A percentile compares a stretch with the other conserved stretches of the same genome.
Conservation (phyloP, 1,140 invertebrate genomes). For the Mercenaria mercenaria region DNA sequence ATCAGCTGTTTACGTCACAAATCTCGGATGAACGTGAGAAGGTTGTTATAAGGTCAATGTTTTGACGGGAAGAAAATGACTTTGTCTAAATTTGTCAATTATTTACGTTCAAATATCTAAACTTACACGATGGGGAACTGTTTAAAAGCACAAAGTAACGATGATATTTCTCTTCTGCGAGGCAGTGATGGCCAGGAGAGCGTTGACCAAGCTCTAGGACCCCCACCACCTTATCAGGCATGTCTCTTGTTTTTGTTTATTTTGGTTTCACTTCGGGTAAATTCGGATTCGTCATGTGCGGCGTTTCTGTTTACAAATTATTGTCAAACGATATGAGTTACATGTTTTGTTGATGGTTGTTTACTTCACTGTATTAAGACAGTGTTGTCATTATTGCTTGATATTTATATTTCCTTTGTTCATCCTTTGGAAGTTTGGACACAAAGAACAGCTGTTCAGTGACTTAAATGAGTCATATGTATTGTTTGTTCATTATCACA, state of each 20-base stretch:
- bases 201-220: constrained; percentile 79
- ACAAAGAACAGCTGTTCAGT: background rate
- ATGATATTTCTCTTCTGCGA: constrained; percentile 85
- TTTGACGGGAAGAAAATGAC: constrained; percentile 57
- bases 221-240: constrained; percentile 87
- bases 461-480: background rate
- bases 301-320: constrained; percentile 17
- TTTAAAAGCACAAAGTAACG: constrained; percentile 84
- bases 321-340: too few species aligned
- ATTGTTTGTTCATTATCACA: background rate
- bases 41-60: constrained; percentile 61
- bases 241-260: constrained; percentile 59
- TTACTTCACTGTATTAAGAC: too few species aligned
- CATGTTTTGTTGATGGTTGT: too few species aligned
- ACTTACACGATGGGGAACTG: constrained; percentile 85
- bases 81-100: constrained; percentile 31
- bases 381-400: background rate
- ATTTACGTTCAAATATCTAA: background rate
- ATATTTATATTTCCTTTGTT: background rate
- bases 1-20: constrained; percentile 50
- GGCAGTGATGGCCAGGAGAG: constrained; percentile 80
- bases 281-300: too few species aligned
- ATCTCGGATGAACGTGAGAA: background rate
- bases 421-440: too few species aligned
- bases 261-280: constrained; percentile 44